Conservation (phyloP, 2,113 vertebrate species). For the Pygoscelis antarcticus region DNA sequence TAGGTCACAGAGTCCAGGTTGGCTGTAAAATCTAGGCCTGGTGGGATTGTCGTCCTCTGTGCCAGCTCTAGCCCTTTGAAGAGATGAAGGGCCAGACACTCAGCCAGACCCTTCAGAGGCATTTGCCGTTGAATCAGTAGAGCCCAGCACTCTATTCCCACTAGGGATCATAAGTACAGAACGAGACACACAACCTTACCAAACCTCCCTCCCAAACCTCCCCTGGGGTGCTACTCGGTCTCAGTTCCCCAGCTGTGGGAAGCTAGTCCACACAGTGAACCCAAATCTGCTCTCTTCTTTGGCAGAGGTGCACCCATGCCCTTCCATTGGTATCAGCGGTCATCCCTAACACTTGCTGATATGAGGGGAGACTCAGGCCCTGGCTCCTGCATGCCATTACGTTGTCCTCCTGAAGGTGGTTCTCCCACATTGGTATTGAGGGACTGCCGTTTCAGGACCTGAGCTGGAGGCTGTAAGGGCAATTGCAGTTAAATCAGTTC, state of each 20-base stretch:
- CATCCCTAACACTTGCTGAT: neutral
- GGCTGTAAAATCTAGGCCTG: neutral
- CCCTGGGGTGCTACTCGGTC: neutral
- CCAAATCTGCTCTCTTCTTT: neutral
- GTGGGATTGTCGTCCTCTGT: neutral
- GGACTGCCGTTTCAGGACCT: neutral
- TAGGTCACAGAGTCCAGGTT: neutral
- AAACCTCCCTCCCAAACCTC: neutral
- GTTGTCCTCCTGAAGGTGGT: neutral
- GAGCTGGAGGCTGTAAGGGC: neutral
- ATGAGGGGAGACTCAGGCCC: neutral
- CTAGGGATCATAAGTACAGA: neutral
- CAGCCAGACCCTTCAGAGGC: neutral
- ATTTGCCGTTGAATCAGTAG: neutral
- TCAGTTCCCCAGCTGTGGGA: neutral
- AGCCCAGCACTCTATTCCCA: neutral
- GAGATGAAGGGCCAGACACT: neutral
- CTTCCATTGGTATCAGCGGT: neutral
- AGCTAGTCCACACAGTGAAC: neutral
- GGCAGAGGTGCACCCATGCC: neutral
- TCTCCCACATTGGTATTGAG: neutral
- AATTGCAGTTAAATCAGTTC: neutral
- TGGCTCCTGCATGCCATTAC: neutral
- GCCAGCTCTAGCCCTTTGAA: neutral
- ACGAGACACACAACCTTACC: rapidly evolving